phyloP scores from a whole-genome alignment of 64 coral and sea anemone species.

The Hydrozoanthus tunicans region DNA sequence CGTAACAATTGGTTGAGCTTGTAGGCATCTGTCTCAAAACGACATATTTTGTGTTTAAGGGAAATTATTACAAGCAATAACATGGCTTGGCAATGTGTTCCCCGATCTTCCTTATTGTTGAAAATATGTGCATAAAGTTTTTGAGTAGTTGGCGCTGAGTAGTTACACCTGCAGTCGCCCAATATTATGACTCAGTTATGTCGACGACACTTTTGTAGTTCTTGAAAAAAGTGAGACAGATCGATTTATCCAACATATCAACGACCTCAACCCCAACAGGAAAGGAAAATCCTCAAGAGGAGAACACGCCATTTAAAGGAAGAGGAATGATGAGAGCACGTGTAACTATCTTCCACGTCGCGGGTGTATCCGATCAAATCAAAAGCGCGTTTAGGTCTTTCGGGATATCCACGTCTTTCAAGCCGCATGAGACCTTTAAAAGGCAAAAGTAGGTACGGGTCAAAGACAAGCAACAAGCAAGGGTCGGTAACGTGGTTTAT shows the following conservation, averaged over 20 bases:
- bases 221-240: conserved; percentile 6
- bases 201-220: conserved; percentile 42
- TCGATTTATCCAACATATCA: conserved; percentile 30
- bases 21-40: conserved; percentile 5
- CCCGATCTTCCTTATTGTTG: conserved; percentile 11
- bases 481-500: no score
- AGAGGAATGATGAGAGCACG: no score
- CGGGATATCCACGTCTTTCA: no score
- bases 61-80: not conserved
- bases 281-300: no score
- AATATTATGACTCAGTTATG: conserved; percentile 32
- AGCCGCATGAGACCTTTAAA: no score
- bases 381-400: no score
- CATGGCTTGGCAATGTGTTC: conserved; percentile 31
- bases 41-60: conserved; percentile 10
- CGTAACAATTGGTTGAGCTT: not conserved
- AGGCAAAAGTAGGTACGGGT: no score
- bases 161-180: not conserved
- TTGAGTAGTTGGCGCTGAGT: not conserved
- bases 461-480: no score
- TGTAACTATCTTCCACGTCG: no score
- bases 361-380: no score
- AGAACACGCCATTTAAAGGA: no score
- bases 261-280: conserved; percentile 26
- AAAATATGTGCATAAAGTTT: not conserved